Base-by-base conservation (phyloP, 2,113 vertebrate species). In the Galbula dea region DNA sequence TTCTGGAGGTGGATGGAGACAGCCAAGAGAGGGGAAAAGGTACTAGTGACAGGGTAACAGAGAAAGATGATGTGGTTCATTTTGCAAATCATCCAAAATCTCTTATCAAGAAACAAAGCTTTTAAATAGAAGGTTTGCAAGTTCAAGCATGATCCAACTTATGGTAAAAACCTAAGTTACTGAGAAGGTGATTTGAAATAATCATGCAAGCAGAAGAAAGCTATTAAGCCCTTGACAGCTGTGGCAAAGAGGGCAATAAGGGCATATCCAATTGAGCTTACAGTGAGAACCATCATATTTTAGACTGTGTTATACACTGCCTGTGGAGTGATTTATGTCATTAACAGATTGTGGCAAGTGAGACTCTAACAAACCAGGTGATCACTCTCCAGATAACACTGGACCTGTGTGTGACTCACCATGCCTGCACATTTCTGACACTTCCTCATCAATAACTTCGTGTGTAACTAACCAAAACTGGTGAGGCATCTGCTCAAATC, bases 121-220 rank as follows among this genome's bases (percentile, higher is more conserved):
- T 93, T 83, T 59, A 57, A 86, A 78, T 68, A 78, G 7, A 16
- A 39, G n/a, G n/a, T 73, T 85, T 90, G n/a, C 27, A 86, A 91
- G 59, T 66, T 94, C 54, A 91, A 74, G 16, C 3, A 10, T 49
- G 55, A 80, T 80, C 75, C 80, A 93, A 86, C 36, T 58, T 78
- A 19, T 4, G 24, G 49, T 68, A 84, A 88, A 91, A 90, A 69
- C 62, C 34, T 74, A 77, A 77, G n/a, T 93, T 72, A 81, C 55
- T 48, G 36, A 71, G 82, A 88, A 84, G 17, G 41, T 82, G 45
- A 93, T 94, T 72, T 75, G 52, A 95, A 84, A 90, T 94, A 88
- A 78, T 78, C 24, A 54, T 65, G 69, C 65, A 88, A 88, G 61
- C 61, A 52, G 36, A 61, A 86, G 81, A 29, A 78, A 63, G 48